Evolutionary conservation across 1,140 invertebrate genomes (phyloP).

Genomic region (Neodiprion virginianus): DNA sequence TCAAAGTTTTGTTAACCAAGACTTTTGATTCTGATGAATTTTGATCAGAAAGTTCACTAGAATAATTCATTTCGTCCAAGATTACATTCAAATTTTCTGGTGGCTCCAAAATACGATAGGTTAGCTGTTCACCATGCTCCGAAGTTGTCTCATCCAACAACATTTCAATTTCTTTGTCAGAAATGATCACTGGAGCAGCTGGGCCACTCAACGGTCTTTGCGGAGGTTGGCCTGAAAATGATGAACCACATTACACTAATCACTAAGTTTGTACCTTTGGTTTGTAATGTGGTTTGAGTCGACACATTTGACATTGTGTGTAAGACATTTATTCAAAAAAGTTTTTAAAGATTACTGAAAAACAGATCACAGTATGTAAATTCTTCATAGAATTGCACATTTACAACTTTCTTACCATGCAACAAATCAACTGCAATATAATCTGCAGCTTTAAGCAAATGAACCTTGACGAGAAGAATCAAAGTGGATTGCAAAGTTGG

Average conservation of each 20-base stretch:
- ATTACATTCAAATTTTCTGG: background rate
- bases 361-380: background rate
- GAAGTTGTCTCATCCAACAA: slow-evolving; percentile 18
- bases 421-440: slow-evolving; percentile 74
- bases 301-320: slow-evolving; percentile 19
- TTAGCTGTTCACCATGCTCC: too few species aligned
- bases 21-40: background rate
- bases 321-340: slow-evolving; percentile 13
- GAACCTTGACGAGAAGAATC: slow-evolving; percentile 67
- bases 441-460: slow-evolving; percentile 81
- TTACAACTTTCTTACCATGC: slow-evolving; percentile 54
- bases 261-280: background rate
- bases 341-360: background rate
- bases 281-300: background rate
- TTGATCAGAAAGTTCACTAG: background rate
- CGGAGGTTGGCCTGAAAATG: slow-evolving; percentile 55
- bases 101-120: background rate
- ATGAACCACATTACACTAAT: background rate
- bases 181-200: slow-evolving; percentile 62
- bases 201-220: slow-evolving; percentile 47
- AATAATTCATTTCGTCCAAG: background rate
- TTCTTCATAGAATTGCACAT: background rate
- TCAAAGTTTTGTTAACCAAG: background rate
- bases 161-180: slow-evolving; percentile 48
- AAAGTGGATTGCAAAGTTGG: slow-evolving; percentile 72